Evolutionary conservation across 2,113 vertebrate genomes (phyloP).

Genomic region (Gavialis gangeticus): DNA sequence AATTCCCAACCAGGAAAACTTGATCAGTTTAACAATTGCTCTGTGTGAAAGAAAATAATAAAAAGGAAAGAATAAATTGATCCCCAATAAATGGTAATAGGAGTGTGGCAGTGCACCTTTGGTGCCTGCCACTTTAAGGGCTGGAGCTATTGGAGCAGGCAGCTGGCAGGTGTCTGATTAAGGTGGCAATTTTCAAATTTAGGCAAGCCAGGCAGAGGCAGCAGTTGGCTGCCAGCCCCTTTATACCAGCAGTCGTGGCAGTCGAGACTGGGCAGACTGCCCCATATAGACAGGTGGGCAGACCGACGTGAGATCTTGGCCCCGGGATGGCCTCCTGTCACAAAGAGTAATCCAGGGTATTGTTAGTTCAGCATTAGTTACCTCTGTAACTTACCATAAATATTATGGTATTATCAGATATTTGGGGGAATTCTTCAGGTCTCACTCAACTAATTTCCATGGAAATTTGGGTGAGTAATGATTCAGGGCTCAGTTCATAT

Average conservation of each 20-base stretch:
- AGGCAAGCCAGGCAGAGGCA: no score
- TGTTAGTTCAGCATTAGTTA: background rate
- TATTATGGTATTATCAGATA: background rate
- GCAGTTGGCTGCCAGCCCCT: no score
- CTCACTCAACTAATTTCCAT: background rate
- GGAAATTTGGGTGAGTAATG: slow-evolving; percentile 25
- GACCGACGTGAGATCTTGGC: no score
- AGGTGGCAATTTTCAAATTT: no score
- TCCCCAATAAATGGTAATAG: background rate
- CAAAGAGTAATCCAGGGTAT: background rate
- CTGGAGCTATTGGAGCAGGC: no score
- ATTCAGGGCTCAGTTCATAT: background rate
- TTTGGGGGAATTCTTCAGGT: background rate
- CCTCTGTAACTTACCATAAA: slow-evolving; percentile 32
- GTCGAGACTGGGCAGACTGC: no score
- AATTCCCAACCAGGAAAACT: background rate
- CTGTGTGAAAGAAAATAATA: background rate
- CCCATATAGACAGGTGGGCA: no score
- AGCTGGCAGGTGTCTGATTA: no score
- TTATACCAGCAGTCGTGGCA: no score
- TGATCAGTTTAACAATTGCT: background rate
- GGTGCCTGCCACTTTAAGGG: no score
- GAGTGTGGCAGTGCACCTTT: background rate
- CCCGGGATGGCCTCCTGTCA: background rate
- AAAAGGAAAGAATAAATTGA: background rate